phyloP scores from a whole-genome alignment of 2,797 vertebrate species.

The Gallinago stenura region DNA sequence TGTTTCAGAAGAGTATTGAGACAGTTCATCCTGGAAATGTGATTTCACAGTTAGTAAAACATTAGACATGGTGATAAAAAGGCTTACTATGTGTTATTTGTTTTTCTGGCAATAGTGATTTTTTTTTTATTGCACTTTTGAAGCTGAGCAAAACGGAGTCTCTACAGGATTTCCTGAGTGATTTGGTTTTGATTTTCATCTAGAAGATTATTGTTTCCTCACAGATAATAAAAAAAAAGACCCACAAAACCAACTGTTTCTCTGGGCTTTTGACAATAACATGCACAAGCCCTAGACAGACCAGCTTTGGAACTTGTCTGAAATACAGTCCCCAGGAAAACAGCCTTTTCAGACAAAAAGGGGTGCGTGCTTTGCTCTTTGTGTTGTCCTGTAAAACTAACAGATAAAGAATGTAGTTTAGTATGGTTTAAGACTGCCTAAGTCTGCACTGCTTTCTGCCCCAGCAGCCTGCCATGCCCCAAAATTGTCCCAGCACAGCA shows the following conservation, averaged over 20 bases:
- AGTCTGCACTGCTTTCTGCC: background rate
- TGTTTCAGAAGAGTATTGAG: slow-evolving; percentile 33
- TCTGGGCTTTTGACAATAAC: background rate
- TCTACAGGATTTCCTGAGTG: slow-evolving; percentile 1
- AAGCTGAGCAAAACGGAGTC: background rate
- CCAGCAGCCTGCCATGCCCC: background rate
- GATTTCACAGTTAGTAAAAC: slow-evolving; percentile 68
- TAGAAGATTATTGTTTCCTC: slow-evolving; percentile 5
- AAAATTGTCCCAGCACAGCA: rapidly evolving
- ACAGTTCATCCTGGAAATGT: slow-evolving; percentile 43
- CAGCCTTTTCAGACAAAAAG: background rate
- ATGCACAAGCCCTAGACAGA: rapidly evolving
- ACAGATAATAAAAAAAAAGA: background rate
- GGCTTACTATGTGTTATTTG: slow-evolving; percentile 25
- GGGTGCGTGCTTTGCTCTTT: background rate
- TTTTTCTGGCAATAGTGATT: slow-evolving; percentile 16
- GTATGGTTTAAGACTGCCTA: background rate
- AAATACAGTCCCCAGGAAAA: background rate
- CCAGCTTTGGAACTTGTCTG: background rate
- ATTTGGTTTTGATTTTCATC: slow-evolving; percentile 3
- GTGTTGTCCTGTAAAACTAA: background rate
- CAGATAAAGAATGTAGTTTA: background rate
- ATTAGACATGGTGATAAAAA: slow-evolving; percentile 59
- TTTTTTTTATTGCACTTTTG: background rate
- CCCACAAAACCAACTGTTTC: background rate